A percentile compares a stretch with the other conserved stretches of the same genome.
These are phyloP conservation scores for Cerceris rybyensis DNA, from an alignment of 2,888 invertebrate genomes.

Conservation along the genomic window DNA sequence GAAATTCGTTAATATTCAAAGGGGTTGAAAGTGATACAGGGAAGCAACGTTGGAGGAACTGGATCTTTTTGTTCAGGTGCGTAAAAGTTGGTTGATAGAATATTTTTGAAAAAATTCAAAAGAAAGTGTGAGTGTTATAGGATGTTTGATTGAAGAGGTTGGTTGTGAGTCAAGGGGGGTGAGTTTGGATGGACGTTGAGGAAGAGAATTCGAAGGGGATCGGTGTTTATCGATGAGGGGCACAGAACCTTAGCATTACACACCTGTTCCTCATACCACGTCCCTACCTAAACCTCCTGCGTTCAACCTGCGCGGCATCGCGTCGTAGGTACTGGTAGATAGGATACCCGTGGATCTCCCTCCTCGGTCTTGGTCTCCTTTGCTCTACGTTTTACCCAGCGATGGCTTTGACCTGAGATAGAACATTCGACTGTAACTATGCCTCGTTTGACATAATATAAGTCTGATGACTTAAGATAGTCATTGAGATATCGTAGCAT, in stretches of 20 bases:
- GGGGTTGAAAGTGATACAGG: background rate
- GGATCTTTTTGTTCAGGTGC: too few relatives aligned
- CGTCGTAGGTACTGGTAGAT: constrained; percentile 73
- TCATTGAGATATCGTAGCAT: too few relatives aligned
- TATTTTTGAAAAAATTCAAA: too few relatives aligned
- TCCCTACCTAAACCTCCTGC: constrained; percentile 75
- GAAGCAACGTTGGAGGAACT: too few relatives aligned
- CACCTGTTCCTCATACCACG: constrained; percentile 76
- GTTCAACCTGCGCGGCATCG: constrained; percentile 78
- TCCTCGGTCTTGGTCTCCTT: constrained; percentile 81
- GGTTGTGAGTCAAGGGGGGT: background rate
- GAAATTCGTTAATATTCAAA: background rate
- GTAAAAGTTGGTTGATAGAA: too few relatives aligned
- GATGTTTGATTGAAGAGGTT: too few relatives aligned
- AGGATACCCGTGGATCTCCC: constrained; percentile 67
- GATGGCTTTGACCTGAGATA: constrained; percentile 26
- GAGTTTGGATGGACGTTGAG: background rate
- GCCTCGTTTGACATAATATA: background rate
- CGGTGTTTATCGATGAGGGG: constrained; percentile 53
- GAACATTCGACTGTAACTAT: background rate
- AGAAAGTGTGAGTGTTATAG: too few relatives aligned
- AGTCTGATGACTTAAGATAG: too few relatives aligned
- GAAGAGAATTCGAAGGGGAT: constrained; percentile 17
- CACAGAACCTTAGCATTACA: constrained; percentile 63
- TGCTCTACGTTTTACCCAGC: constrained; percentile 81